Conservation (phyloP, 64 coral and sea anemone species). For the Porites lutea region DNA sequence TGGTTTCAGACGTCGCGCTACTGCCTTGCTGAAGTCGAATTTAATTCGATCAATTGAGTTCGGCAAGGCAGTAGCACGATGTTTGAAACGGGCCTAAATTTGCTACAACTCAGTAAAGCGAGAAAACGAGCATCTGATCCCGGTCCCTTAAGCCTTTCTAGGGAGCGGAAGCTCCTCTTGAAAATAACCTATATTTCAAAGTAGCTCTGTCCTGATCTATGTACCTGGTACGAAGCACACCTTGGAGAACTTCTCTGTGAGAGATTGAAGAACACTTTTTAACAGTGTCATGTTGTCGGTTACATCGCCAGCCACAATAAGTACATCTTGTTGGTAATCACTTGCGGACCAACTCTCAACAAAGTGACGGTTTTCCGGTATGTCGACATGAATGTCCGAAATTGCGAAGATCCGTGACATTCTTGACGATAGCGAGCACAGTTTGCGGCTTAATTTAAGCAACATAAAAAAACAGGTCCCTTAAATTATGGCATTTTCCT, state of each 20-base stretch:
- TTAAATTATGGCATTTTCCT: not conserved
- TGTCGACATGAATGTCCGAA: constrained; percentile 89
- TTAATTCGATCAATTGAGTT: too few relatives aligned
- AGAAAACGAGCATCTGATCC: too few relatives aligned
- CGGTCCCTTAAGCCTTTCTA: too few relatives aligned
- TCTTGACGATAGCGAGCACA: not conserved
- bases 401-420: constrained; percentile 88
- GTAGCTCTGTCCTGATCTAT: too few relatives aligned
- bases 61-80: too few relatives aligned
- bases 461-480: not conserved
- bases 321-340: constrained; percentile 56
- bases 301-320: constrained; percentile 83
- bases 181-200: not conserved
- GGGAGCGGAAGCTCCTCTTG: too few relatives aligned
- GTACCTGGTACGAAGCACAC: constrained; percentile 93
- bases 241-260: constrained; percentile 48
- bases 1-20: too few relatives aligned
- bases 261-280: constrained; percentile 31
- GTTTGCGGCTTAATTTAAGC: not conserved
- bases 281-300: constrained; percentile 74
- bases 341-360: constrained; percentile 47
- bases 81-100: too few relatives aligned
- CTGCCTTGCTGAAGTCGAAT: too few relatives aligned
- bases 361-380: constrained; percentile 65
- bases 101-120: too few relatives aligned